These are phyloP conservation scores for Dryococelus australis DNA, from an alignment of 2,888 invertebrate species.

Conservation along the genomic window DNA sequence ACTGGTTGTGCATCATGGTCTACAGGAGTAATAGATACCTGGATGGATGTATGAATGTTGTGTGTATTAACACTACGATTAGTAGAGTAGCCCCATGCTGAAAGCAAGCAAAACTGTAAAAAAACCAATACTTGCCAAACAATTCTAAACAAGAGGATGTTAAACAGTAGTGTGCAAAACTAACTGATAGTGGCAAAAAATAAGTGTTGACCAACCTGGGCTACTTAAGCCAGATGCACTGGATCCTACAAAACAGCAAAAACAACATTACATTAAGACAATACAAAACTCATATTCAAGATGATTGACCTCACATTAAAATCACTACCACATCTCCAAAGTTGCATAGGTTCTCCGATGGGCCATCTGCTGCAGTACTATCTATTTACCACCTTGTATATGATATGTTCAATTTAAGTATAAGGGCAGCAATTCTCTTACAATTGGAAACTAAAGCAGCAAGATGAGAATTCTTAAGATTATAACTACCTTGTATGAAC, in stretches of 20 bases:
- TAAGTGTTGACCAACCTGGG: constrained; percentile 53
- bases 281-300: background rate
- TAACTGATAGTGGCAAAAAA: constrained; percentile 25
- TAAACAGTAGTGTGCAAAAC: background rate
- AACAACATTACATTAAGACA: constrained; percentile 36
- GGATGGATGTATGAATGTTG: background rate
- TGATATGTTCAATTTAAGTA: background rate
- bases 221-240: constrained; percentile 56
- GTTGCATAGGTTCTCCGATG: background rate
- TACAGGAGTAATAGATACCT: background rate
- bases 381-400: background rate
- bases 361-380: background rate
- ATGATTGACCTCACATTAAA: background rate
- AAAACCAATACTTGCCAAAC: constrained; percentile 10
- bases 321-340: background rate
- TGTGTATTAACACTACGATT: background rate
- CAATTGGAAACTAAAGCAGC: background rate
- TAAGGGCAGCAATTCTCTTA: background rate
- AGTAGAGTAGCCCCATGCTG: constrained; percentile 10
- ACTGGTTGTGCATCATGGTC: background rate
- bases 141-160: background rate
- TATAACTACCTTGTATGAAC: too few species aligned
- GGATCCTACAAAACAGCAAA: constrained; percentile 53
- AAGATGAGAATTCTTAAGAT: background rate
- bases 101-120: constrained; percentile 11